Percentiles rank a stretch among this genome's conserved stretches.
Conservation (phyloP, 1,140 invertebrate genomes). For the Manduca sexta region DNA sequence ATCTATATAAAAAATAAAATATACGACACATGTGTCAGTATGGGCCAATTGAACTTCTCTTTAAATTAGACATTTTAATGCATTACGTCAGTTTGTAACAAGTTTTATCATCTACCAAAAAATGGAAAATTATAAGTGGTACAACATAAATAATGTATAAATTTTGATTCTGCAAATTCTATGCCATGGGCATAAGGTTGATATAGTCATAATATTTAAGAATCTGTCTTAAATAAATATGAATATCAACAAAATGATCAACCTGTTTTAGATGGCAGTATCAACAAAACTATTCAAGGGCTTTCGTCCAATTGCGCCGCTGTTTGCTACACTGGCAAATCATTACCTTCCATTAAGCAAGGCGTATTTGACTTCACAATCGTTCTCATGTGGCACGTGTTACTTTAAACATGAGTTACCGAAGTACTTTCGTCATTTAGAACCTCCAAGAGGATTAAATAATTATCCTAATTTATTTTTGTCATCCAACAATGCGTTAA, state of each 20-base stretch:
- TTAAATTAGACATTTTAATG: neutral
- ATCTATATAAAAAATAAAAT: too few species aligned
- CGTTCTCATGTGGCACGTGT: neutral
- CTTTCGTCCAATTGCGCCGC: slow-evolving; percentile 2
- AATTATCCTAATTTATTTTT: slow-evolving; percentile 18
- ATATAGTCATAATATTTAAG: neutral
- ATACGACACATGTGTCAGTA: too few species aligned
- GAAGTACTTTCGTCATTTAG: slow-evolving; percentile 26
- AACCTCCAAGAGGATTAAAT: slow-evolving; percentile 16
- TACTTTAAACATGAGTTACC: slow-evolving; percentile 2
- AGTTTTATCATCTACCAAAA: neutral
- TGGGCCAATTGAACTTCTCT: too few species aligned
- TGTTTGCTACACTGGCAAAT: neutral
- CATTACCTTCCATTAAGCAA: too few species aligned
- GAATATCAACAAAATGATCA: slow-evolving; percentile 17
- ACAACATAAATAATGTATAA: neutral
- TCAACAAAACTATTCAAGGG: slow-evolving; percentile 17
- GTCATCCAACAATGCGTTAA: slow-evolving; percentile 8
- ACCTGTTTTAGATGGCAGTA: slow-evolving; percentile 24
- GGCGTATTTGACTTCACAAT: neutral
- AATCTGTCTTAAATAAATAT: slow-evolving; percentile 16
- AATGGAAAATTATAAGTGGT: neutral
- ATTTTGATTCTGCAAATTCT: neutral
- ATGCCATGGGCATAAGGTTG: slow-evolving; percentile 1
- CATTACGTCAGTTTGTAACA: neutral